These are phyloP conservation scores for Chloroceryle aenea DNA, from an alignment of 2,113 vertebrate species.

Conservation along the genomic window DNA sequence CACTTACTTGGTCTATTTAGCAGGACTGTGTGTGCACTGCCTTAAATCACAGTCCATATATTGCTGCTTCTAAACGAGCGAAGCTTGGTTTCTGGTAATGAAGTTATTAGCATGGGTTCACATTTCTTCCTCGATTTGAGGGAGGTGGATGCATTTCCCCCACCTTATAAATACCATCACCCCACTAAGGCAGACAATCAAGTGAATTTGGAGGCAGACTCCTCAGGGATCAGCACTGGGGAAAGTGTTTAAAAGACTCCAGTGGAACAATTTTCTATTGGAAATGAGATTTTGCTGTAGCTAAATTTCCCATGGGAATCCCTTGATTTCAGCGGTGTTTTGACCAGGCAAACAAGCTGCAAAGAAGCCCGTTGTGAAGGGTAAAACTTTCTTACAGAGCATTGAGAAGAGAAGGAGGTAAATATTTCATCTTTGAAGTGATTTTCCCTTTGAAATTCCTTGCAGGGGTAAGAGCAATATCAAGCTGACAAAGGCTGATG, in stretches of 20 bases:
- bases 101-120: not conserved
- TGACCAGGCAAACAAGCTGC: not conserved
- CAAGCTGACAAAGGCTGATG: not conserved
- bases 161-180: not conserved
- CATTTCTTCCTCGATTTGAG: not conserved
- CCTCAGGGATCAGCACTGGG: not conserved
- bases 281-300: not conserved
- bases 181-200: not conserved
- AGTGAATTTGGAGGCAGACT: not conserved
- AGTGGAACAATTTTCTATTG: not conserved
- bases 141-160: not conserved
- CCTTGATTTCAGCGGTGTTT: not conserved
- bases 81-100: not conserved
- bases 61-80: not conserved
- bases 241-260: not conserved
- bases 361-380: not conserved
- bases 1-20: not conserved
- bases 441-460: not conserved
- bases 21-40: not conserved
- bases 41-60: not conserved
- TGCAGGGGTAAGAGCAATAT: fast-evolving
- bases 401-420: not conserved
- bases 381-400: fast-evolving
- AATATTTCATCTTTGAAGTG: not conserved
- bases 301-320: not conserved